These are phyloP conservation scores for Passerina amoena DNA, from an alignment of 2,113 vertebrate species.

Conservation along the genomic window DNA sequence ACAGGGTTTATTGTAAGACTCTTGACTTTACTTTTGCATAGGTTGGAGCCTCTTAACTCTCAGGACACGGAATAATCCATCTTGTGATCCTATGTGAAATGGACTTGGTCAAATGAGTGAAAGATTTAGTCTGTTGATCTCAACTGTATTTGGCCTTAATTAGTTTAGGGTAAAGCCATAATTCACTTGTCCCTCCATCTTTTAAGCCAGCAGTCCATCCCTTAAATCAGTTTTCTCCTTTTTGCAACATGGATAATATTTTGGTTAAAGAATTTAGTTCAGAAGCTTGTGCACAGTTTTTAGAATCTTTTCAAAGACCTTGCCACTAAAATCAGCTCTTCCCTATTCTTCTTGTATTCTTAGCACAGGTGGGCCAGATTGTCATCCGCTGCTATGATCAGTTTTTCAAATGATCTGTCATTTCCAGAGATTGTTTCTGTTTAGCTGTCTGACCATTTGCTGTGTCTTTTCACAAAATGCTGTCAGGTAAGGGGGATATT, in stretches of 20 bases:
- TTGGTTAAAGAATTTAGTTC: background rate
- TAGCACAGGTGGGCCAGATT: background rate
- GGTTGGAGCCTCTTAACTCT: background rate
- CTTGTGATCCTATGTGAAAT: background rate
- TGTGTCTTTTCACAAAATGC: background rate
- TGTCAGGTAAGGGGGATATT: background rate
- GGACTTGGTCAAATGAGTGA: background rate
- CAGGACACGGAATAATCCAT: background rate
- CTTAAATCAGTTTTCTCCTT: background rate
- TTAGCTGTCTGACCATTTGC: background rate
- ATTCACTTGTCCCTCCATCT: background rate
- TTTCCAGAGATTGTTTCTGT: background rate
- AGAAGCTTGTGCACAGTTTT: background rate
- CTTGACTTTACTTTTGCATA: background rate
- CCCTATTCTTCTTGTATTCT: background rate
- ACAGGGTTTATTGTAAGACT: background rate
- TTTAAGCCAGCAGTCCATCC: background rate
- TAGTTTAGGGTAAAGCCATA: background rate
- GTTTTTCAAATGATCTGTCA: background rate
- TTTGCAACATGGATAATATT: background rate
- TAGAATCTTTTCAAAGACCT: background rate
- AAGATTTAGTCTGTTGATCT: background rate
- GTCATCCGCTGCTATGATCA: background rate
- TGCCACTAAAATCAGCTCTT: background rate
- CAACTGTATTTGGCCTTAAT: background rate